These are phyloP conservation scores for Cantharis nigra DNA, from an alignment of 2,888 invertebrate species.

Conservation along the genomic window DNA sequence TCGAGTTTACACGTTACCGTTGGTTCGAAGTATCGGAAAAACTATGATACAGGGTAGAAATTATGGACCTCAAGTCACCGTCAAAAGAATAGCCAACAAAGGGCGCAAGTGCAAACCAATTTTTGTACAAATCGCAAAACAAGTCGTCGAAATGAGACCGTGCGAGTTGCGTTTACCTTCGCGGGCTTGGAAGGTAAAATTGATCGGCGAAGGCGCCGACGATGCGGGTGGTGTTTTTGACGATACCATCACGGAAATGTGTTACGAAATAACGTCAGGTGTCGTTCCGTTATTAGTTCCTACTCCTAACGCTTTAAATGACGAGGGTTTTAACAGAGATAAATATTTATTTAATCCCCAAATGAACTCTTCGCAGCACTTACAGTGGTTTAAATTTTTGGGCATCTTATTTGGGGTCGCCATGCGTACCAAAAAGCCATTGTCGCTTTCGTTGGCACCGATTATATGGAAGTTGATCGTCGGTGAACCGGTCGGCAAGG, in stretches of 20 bases:
- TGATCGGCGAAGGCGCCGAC: constrained; percentile 70
- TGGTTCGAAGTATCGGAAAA: constrained; percentile 66
- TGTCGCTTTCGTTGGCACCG: constrained; percentile 66
- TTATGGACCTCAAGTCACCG: constrained; percentile 68
- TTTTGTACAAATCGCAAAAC: constrained; percentile 66
- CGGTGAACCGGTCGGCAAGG: constrained; percentile 62
- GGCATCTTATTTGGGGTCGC: constrained; percentile 68
- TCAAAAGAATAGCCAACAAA: constrained; percentile 63
- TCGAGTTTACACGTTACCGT: constrained; percentile 65
- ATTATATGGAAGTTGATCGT: constrained; percentile 67
- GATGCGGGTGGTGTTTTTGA: constrained; percentile 73
- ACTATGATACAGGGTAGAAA: constrained; percentile 71
- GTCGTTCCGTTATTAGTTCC: constrained; percentile 63
- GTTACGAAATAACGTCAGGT: constrained; percentile 64
- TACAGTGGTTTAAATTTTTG: constrained; percentile 65
- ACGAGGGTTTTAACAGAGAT: constrained; percentile 66
- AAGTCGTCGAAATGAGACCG: constrained; percentile 64
- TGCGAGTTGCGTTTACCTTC: constrained; percentile 65
- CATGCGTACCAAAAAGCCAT: constrained; percentile 67
- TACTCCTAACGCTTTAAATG: constrained; percentile 66
- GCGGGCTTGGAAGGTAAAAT: constrained; percentile 68
- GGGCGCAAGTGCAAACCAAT: constrained; percentile 62
- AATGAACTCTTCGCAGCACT: constrained; percentile 58
- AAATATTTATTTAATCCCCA: constrained; percentile 66
- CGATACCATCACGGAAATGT: constrained; percentile 72